Evolutionary conservation across 2,113 vertebrate species (phyloP).

Genomic region (Eubucco bourcierii): DNA sequence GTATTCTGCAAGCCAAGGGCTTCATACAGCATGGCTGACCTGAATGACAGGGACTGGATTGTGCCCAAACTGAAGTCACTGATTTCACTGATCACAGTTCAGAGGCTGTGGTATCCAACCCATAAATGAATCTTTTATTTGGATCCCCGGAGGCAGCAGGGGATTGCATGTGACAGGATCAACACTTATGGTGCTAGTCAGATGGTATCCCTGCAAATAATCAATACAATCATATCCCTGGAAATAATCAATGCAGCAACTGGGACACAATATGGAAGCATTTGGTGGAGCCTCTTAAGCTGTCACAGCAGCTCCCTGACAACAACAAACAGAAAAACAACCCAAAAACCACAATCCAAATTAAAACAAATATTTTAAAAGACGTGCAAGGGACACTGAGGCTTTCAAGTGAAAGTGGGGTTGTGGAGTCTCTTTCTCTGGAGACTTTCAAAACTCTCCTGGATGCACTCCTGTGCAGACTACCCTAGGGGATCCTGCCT

Average conservation of each 20-base stretch:
- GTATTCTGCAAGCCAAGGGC: not conserved
- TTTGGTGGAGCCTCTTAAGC: not conserved
- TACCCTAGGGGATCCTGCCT: too few species aligned
- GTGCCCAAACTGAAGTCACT: not conserved
- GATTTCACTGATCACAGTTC: not conserved
- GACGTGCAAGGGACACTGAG: not conserved
- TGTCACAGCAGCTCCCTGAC: not conserved
- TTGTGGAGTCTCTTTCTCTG: too few species aligned
- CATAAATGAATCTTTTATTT: not conserved
- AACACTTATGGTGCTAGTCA: not conserved
- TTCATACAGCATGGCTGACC: rapidly evolving
- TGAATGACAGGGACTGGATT: not conserved
- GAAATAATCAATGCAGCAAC: not conserved
- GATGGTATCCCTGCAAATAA: not conserved
- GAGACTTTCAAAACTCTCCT: too few species aligned
- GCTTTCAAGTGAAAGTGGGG: not conserved
- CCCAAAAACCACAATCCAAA: too few species aligned
- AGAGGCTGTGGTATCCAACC: not conserved
- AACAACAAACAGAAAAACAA: not conserved
- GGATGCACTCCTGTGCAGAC: too few species aligned
- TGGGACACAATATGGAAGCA: not conserved
- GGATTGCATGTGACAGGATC: not conserved
- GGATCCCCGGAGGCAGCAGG: not conserved
- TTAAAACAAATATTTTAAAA: not conserved
- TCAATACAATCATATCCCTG: not conserved